Evolutionary conservation across 2,113 vertebrate species (phyloP).

Genomic region (Vidua macroura): DNA sequence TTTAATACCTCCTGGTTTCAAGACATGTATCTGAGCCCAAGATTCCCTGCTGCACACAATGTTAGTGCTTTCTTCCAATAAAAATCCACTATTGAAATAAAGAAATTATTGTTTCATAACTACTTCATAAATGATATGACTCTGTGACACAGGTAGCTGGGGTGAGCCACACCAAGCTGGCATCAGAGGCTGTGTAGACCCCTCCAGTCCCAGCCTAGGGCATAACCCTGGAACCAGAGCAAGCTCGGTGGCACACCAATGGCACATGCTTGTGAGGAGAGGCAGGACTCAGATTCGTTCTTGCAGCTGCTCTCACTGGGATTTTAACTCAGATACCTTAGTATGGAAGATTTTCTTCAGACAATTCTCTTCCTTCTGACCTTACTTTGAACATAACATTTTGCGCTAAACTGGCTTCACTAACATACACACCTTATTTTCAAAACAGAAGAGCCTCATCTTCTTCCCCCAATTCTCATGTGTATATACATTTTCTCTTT

Average conservation of each 20-base stretch:
- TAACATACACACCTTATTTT: neutral
- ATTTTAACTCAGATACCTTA: neutral
- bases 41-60: neutral
- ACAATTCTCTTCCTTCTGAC: neutral
- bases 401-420: neutral
- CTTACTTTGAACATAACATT: neutral
- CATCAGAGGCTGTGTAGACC: neutral
- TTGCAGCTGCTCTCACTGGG: neutral
- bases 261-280: fast-evolving
- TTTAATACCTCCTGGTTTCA: neutral
- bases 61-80: neutral
- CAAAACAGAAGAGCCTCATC: neutral
- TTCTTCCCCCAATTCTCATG: neutral
- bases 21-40: neutral
- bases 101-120: neutral
- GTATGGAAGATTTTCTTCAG: neutral
- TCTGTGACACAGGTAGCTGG: neutral
- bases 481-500: neutral
- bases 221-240: neutral
- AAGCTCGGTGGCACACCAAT: fast-evolving
- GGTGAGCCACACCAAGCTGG: neutral
- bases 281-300: neutral
- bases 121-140: neutral
- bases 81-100: neutral
- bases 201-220: neutral